These are phyloP conservation scores for Anhinga anhinga DNA, from an alignment of 2,113 vertebrate genomes.

Conservation along the genomic window DNA sequence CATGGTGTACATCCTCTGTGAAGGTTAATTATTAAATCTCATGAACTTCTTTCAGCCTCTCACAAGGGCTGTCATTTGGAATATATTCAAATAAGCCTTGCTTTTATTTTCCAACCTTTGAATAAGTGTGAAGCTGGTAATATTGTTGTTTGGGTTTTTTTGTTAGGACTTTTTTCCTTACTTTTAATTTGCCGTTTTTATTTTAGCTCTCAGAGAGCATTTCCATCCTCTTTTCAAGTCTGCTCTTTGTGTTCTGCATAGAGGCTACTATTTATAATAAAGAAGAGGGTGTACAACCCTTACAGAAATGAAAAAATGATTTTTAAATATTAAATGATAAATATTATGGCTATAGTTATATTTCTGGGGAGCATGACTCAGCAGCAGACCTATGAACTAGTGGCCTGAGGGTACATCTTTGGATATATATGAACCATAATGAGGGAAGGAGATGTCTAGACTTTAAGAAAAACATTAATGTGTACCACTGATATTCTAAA, in stretches of 20 bases:
- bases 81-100: background rate
- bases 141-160: background rate
- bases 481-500: background rate
- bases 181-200: background rate
- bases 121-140: background rate
- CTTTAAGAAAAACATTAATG: background rate
- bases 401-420: background rate
- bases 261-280: background rate
- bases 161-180: too few species aligned
- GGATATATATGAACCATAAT: background rate
- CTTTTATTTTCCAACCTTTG: background rate
- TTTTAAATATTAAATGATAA: background rate
- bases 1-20: background rate
- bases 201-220: background rate
- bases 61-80: background rate
- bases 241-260: background rate
- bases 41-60: background rate
- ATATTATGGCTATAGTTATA: background rate
- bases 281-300: background rate
- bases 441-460: background rate
- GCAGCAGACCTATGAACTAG: background rate
- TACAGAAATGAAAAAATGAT: background rate
- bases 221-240: background rate
- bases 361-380: background rate
- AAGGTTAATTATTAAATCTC: slow-evolving; percentile 6